Evolutionary conservation across 2,888 invertebrate genomes (phyloP).

Genomic region (Melinaea menophilus): DNA sequence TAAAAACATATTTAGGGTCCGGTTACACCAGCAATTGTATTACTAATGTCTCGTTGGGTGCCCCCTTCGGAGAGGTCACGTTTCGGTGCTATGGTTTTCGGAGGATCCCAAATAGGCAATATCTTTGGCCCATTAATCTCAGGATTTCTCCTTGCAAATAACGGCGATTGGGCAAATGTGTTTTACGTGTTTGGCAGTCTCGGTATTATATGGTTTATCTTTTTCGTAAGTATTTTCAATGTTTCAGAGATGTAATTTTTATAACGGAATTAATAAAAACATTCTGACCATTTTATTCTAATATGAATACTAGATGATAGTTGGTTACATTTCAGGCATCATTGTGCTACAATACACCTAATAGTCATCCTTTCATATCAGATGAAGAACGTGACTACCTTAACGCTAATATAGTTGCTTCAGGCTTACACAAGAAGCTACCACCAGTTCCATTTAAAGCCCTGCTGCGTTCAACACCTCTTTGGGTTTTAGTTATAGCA

Average conservation of each 20-base stretch:
- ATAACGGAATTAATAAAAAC: too few relatives aligned
- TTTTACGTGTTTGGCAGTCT: conserved; percentile 77
- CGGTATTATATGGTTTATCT: conserved; percentile 73
- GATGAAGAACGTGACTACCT: conserved; percentile 69
- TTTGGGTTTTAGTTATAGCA: conserved; percentile 84
- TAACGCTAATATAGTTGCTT: conserved; percentile 74
- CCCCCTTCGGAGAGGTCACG: conserved; percentile 76
- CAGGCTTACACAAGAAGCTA: conserved; percentile 72
- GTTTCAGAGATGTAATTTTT: too few relatives aligned
- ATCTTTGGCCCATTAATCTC: conserved; percentile 73
- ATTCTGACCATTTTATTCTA: background rate
- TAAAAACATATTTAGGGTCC: conserved; percentile 63
- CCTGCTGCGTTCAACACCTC: conserved; percentile 79
- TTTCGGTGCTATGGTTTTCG: conserved; percentile 79
- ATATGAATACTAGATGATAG: background rate
- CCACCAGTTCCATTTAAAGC: conserved; percentile 83
- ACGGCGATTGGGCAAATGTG: conserved; percentile 75
- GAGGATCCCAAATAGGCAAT: conserved; percentile 77
- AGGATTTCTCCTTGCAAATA: conserved; percentile 62
- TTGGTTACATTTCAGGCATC: conserved; percentile 45
- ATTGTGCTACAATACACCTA: conserved; percentile 72
- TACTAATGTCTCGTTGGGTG: conserved; percentile 78
- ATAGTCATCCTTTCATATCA: conserved; percentile 73
- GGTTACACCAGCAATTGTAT: conserved; percentile 79
- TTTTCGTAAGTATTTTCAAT: conserved; percentile 56